Evolutionary conservation across 2,888 invertebrate species (phyloP).

Genomic region (Microctonus aethiopoides): DNA sequence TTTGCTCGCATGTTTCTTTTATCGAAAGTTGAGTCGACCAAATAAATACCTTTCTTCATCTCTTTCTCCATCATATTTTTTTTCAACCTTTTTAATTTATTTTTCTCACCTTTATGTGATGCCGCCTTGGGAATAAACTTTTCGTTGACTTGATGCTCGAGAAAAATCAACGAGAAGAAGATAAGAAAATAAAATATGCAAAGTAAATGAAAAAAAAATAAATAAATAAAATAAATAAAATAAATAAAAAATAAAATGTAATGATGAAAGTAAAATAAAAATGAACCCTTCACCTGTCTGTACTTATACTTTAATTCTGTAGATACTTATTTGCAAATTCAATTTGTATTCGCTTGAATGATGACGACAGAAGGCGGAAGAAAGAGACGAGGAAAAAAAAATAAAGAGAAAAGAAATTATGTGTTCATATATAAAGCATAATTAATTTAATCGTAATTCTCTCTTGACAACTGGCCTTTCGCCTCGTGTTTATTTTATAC

Average conservation of each 20-base stretch:
- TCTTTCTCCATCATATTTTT: not conserved
- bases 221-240: not conserved
- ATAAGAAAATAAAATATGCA: no score
- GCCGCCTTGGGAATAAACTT: not conserved
- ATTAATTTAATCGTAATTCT: conserved; percentile 24
- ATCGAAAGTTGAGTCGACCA: conserved; percentile 15
- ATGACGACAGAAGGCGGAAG: not conserved
- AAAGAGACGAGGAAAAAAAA: no score
- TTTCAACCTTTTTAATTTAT: not conserved
- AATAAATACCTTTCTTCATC: not conserved
- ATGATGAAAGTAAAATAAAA: conserved; percentile 4
- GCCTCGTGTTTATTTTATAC: not conserved
- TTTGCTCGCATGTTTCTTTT: conserved; percentile 8
- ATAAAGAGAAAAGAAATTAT: not conserved
- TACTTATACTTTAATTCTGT: no score
- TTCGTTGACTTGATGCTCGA: not conserved
- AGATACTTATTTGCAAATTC: conserved; percentile 1
- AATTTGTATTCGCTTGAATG: not conserved
- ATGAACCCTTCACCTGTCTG: conserved; percentile 22
- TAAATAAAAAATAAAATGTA: not conserved
- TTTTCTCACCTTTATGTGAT: not conserved
- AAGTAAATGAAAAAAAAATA: no score
- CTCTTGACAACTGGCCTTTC: conserved; percentile 6
- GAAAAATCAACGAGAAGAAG: not conserved
- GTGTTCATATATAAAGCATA: not conserved